These are phyloP conservation scores for Drosophila kuntzei DNA, from an alignment of 2,888 invertebrate genomes.

Conservation along the genomic window DNA sequence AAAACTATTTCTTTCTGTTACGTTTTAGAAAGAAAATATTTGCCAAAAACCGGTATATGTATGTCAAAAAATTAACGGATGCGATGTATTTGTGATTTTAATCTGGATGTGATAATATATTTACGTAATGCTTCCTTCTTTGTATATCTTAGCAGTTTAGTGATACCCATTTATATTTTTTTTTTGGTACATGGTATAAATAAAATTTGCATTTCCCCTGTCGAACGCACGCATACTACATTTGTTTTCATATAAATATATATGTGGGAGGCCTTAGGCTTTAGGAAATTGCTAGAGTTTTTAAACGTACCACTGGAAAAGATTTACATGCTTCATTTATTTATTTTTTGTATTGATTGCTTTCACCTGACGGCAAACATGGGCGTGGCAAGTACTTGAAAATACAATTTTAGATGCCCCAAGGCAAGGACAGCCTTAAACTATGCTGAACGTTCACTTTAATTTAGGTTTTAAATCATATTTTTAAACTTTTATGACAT, in stretches of 20 bases:
- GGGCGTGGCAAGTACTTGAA: slow-evolving; percentile 2
- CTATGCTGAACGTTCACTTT: slow-evolving; percentile 5
- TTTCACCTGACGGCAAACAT: slow-evolving; percentile 7
- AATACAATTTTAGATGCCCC: slow-evolving; percentile 10
- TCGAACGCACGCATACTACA: slow-evolving; percentile 1
- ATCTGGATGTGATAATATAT: background rate
- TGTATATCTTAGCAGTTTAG: background rate
- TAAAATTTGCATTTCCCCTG: slow-evolving; percentile 35
- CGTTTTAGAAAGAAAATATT: too few relatives aligned
- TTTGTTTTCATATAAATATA: background rate
- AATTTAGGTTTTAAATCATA: slow-evolving; percentile 1
- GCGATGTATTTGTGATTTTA: too few relatives aligned
- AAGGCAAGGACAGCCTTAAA: slow-evolving; percentile 29
- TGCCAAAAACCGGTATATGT: too few relatives aligned
- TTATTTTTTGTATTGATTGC: slow-evolving; percentile 19
- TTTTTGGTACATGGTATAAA: slow-evolving; percentile 10
- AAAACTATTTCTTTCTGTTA: too few relatives aligned
- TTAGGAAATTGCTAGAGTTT: slow-evolving; percentile 23
- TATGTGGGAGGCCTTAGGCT: slow-evolving; percentile 15
- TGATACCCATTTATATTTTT: background rate
- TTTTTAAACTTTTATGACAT: background rate
- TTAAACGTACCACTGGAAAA: slow-evolving; percentile 2
- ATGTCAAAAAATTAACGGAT: too few relatives aligned
- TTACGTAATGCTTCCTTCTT: too few relatives aligned
- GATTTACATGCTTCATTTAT: slow-evolving; percentile 10